Base-by-base conservation (phyloP, 2,888 invertebrate species). In the Elmis aenea region DNA sequence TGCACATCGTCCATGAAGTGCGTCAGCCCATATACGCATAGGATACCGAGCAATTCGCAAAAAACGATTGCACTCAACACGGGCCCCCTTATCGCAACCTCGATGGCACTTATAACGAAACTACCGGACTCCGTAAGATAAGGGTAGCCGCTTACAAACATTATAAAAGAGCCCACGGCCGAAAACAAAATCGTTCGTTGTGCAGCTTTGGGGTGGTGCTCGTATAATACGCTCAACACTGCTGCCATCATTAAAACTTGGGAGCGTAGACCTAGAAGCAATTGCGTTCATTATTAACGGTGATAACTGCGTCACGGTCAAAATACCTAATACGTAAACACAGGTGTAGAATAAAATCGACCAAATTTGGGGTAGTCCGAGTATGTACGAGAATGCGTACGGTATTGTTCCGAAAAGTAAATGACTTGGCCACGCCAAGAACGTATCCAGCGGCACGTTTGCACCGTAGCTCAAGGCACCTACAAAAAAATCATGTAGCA, bases 1-100 rank as follows among this genome's bases (percentile, higher is more conserved):
- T 72, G 71, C 5, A 72, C 60, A 30, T 72, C 71, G 55, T 72
- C 72, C 1, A 62, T 59, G 51, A 72, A 70, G 34, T 47, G 65
- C 2, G 61, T 58, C 6, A 68, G 20, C 0, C 72, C 71, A 27
- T 72, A 72, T 54, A 64, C 65, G 12, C 68, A 16, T 1, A 72
- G 51, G 29, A 72, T 10, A 4, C 33, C 38, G 80, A 77, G 54
- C 69, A 71, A 5, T 15, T 37, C 32, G 15, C 31, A 6, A 5
- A 15, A 18, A 6, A 8, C 18, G 18, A 6, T 18, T 8, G 8
- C 5, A 8, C 5, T 5, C 18, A 8, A 5, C 5, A 6, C 1
- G 2, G 35, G 35, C 3, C 30, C 30, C 2, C 5, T 26, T n/a
- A 26, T 12, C 5, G 28, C 13, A 20, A 30, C 30, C 13, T 36